Evolutionary conservation across 2,113 vertebrate species (phyloP).

Genomic region (Narcine bancroftii): DNA sequence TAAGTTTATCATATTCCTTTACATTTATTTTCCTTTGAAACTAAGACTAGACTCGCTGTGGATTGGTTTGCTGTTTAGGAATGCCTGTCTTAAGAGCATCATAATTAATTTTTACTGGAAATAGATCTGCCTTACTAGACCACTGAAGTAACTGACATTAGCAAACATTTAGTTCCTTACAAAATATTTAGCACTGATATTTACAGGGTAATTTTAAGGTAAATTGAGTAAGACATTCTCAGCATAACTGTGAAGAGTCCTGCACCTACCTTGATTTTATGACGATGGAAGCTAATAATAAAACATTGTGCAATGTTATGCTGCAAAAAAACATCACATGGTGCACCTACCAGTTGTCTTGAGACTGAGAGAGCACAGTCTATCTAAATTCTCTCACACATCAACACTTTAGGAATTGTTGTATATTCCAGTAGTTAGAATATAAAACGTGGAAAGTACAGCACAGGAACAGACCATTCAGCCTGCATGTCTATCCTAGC

Average conservation of each 20-base stretch:
- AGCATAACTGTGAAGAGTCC: background rate
- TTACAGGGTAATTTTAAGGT: conserved; percentile 5
- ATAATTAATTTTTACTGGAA: background rate
- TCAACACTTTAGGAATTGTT: background rate
- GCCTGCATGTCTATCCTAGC: no score
- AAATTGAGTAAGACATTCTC: background rate
- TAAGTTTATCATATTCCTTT: no score
- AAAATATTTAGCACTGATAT: background rate
- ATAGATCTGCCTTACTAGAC: background rate
- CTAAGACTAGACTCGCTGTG: no score
- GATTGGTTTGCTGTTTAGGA: no score
- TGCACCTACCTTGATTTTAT: background rate
- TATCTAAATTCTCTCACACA: background rate
- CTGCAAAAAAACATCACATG: background rate
- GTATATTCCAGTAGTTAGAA: no score
- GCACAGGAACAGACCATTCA: no score
- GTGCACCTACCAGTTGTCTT: background rate
- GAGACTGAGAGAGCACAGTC: background rate
- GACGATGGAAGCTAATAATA: background rate
- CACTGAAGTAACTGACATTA: background rate
- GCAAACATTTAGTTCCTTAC: background rate
- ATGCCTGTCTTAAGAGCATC: background rate
- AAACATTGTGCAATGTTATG: background rate
- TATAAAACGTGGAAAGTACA: no score
- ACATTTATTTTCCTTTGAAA: no score